phyloP scores from a whole-genome alignment of 2,113 vertebrate species.

The Archocentrus centrarchus region DNA sequence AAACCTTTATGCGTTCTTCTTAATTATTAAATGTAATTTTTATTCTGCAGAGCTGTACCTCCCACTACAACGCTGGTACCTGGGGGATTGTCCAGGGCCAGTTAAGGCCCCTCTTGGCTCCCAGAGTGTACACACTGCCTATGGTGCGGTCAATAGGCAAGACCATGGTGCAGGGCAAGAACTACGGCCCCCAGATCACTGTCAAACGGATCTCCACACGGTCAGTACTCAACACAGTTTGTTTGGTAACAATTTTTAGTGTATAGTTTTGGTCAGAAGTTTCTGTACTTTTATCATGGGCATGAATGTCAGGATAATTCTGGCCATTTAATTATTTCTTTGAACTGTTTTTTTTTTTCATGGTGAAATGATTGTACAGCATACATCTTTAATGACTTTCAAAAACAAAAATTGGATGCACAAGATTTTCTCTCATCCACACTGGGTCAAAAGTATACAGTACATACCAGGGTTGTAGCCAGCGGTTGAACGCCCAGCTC shows the following conservation, averaged over 20 bases:
- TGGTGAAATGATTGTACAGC: background rate
- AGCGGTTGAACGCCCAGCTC: no score
- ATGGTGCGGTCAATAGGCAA: constrained; percentile 85
- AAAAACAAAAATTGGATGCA: no score
- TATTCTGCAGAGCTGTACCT: constrained; percentile 74
- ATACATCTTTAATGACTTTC: no score
- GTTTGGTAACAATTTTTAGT: background rate
- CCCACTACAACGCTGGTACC: constrained; percentile 83
- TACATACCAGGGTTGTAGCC: no score
- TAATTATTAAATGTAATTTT: background rate
- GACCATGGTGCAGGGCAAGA: constrained; percentile 87
- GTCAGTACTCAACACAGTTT: constrained; percentile 45
- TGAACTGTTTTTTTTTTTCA: background rate
- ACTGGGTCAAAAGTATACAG: no score
- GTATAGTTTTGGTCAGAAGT: background rate
- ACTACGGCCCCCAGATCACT: constrained; percentile 86
- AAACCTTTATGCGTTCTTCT: background rate
- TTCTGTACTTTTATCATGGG: background rate
- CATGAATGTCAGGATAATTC: background rate
- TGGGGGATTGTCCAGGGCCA: constrained; percentile 84
- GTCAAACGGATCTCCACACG: constrained; percentile 85
- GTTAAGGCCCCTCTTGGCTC: constrained; percentile 82
- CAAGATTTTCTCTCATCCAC: no score
- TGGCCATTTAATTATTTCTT: background rate
- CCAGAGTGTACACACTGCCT: constrained; percentile 84